These are phyloP conservation scores for Athalia rosae DNA, from an alignment of 2,888 invertebrate species.

Conservation along the genomic window DNA sequence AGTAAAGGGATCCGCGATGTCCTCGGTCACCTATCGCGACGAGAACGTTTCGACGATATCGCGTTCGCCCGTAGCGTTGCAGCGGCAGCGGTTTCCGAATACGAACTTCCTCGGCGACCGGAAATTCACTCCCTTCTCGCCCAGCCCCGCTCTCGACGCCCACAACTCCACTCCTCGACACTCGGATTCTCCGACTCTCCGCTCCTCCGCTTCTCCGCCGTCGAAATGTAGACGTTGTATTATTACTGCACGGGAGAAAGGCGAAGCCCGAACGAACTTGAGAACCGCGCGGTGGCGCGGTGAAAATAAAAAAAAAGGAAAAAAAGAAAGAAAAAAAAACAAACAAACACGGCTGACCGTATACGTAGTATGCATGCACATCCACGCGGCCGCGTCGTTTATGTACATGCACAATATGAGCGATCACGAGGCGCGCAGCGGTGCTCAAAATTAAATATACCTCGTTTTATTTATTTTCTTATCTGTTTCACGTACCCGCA, in stretches of 20 bases:
- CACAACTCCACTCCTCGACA: slow-evolving; percentile 9
- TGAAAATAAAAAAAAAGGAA: slow-evolving; percentile 33
- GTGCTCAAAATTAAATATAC: neutral
- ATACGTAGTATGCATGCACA: slow-evolving; percentile 13
- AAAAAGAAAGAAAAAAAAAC: too few relatives aligned
- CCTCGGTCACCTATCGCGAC: slow-evolving; percentile 35
- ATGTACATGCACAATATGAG: neutral
- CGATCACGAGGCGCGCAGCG: neutral
- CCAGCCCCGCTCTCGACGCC: slow-evolving; percentile 4
- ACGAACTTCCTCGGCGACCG: slow-evolving; percentile 43
- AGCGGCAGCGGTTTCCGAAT: slow-evolving; percentile 30
- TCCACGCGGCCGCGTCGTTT: neutral
- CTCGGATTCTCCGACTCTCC: neutral
- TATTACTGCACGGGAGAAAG: neutral
- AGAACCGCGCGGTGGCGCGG: slow-evolving; percentile 8
- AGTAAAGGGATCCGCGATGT: neutral
- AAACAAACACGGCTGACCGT: slow-evolving; percentile 16
- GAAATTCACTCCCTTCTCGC: slow-evolving; percentile 28
- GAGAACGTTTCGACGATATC: neutral
- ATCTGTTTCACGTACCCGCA: too few relatives aligned
- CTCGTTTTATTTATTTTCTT: too few relatives aligned
- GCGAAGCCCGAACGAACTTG: neutral
- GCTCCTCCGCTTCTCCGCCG: too few relatives aligned
- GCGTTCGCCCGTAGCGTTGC: slow-evolving; percentile 3
- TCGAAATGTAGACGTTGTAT: neutral